Evolutionary conservation across 1,140 invertebrate species (phyloP), one percentile per base, ranked within the genome.

Genomic region (Drosophila tani): DNA sequence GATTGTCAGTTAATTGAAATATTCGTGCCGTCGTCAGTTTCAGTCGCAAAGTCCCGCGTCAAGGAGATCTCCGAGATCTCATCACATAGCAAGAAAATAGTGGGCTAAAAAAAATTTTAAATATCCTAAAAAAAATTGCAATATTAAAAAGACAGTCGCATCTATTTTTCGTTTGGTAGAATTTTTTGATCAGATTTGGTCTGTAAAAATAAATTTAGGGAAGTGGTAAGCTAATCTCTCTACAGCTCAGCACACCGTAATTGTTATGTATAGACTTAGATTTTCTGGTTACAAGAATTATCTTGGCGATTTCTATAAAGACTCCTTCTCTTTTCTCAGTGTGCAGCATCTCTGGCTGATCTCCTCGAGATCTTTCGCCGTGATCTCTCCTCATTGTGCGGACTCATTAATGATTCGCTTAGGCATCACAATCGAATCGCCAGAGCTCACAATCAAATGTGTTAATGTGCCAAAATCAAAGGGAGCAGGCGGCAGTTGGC

Each of bases 1-100:
- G 59, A 49, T 65, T 88, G 85, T 88, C 85, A 88, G 79, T 82
- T 90, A 90, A 88, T 88, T 88, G 85, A 88, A 88, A 88, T 88
- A 88, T 90, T 88, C 79, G 84, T 90, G 81, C 81, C 64, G 71
- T 82, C 65, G 79, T 84, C 77, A 80, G 35, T 66, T 79, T 82
- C 79, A 77, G 45, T 27, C 8, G 49, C 15, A 11, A 40, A 67
- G 27, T 67, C 35, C 19, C 41, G 45, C 27, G 43, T 49, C 12
- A 9, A 40, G 15, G 32, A 45, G 64, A 70, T 40, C 32, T 57
- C 2, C 5, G 17, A 45, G 27, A 69, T 55, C 27, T 53, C 27
- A 43, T 65, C 47, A 60, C 81, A 75, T 27, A 11, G 63, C 15
- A 24, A 67, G 19, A 40, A 77, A 67, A 70, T 29, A 71, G 64